Conservation (phyloP, 2,113 vertebrate genomes). For the Pipa parva region DNA sequence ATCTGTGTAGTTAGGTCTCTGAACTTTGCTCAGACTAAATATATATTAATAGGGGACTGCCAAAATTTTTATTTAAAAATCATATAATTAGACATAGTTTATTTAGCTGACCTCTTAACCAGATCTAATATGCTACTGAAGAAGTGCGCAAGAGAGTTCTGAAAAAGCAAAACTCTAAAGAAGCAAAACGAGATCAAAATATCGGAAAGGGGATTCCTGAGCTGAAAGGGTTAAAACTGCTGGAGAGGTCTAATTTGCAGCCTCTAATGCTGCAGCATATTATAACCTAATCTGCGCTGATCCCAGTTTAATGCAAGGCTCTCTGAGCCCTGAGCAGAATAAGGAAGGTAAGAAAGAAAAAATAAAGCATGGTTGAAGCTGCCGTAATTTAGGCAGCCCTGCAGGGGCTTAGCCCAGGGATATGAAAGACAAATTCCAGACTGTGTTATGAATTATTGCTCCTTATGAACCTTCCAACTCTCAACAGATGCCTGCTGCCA, state of each 20-base stretch:
- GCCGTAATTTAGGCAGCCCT: slow-evolving; percentile 68
- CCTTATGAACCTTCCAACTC: slow-evolving; percentile 57
- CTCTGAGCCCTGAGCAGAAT: slow-evolving; percentile 70
- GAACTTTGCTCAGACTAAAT: no score
- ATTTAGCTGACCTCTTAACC: neutral
- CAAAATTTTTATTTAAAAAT: no score
- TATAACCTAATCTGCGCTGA: slow-evolving; percentile 96
- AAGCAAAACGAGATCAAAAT: slow-evolving; percentile 45
- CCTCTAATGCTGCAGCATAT: slow-evolving; percentile 86
- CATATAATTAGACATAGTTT: no score
- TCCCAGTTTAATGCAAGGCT: slow-evolving; percentile 95
- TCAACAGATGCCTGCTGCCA: slow-evolving; percentile 61
- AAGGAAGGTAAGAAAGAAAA: slow-evolving; percentile 45
- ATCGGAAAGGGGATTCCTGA: neutral
- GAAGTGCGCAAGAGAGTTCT: slow-evolving; percentile 30
- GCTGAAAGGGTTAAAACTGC: slow-evolving; percentile 66
- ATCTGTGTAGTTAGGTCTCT: no score
- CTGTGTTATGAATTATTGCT: slow-evolving; percentile 63
- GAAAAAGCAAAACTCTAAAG: slow-evolving; percentile 1
- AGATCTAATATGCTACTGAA: neutral
- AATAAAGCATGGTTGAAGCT: slow-evolving; percentile 61
- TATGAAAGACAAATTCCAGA: slow-evolving; percentile 75
- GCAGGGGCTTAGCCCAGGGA: slow-evolving; percentile 62
- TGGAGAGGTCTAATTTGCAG: slow-evolving; percentile 86
- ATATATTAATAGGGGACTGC: no score